Percentiles rank a stretch among this genome's conserved stretches.
Conservation (phyloP, 35 echinoderm and acorn worm species). For the Hemicentrotus pulcherrimus region DNA sequence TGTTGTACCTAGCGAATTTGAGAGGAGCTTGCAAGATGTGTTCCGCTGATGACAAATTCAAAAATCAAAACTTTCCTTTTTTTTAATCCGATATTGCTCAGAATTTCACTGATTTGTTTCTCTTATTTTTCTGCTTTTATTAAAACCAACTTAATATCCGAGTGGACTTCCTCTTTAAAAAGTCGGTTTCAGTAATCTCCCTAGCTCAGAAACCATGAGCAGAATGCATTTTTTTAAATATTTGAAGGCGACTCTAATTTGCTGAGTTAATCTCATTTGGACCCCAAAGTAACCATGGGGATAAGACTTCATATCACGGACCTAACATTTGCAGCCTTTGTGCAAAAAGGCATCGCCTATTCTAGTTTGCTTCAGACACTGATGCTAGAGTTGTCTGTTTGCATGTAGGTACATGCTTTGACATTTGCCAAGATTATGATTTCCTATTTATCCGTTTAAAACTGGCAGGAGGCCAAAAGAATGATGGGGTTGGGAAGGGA, state of each 20-base stretch:
- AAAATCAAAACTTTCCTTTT: no score
- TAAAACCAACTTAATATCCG: no score
- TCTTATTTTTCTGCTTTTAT: no score
- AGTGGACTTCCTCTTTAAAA: no score
- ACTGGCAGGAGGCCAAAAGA: not conserved
- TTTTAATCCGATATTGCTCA: no score
- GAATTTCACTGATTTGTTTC: no score
- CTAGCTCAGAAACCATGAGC: not conserved
- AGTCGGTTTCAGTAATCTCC: not conserved
- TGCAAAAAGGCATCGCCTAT: not conserved
- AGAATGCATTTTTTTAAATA: not conserved
- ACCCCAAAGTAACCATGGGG: not conserved
- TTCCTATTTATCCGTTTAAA: not conserved
- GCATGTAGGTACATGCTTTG: no score
- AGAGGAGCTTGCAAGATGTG: no score
- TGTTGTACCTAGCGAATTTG: no score
- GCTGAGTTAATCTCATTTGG: constrained; percentile 1
- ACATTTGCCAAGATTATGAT: not conserved
- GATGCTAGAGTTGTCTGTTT: not conserved
- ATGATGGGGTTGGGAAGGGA: not conserved
- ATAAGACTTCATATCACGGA: not conserved
- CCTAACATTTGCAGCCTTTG: not conserved
- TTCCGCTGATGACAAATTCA: no score
- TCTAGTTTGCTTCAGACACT: not conserved
- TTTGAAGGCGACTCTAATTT: not conserved